Evolutionary conservation across 2,888 invertebrate genomes (phyloP).

Genomic region (Ischnura elegans): DNA sequence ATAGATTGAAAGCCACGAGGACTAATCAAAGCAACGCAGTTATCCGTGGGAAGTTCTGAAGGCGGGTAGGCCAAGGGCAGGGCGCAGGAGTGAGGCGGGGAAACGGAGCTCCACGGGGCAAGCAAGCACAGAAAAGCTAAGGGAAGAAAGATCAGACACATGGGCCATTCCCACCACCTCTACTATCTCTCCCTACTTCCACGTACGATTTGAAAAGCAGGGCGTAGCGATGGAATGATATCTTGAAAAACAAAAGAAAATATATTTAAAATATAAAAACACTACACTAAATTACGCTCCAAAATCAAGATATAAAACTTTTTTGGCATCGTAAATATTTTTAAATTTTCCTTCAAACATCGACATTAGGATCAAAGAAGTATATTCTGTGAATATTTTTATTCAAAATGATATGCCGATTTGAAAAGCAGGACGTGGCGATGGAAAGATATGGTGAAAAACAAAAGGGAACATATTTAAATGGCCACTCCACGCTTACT

Average conservation of each 20-base stretch:
- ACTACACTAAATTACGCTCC: too few relatives aligned
- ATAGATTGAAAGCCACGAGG: slow-evolving; percentile 42
- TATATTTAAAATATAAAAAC: not conserved
- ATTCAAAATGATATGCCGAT: too few relatives aligned
- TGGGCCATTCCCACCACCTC: not conserved
- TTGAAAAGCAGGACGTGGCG: too few relatives aligned
- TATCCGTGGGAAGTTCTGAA: slow-evolving; percentile 32
- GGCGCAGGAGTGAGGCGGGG: not conserved
- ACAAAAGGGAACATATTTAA: too few relatives aligned
- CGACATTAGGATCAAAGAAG: too few relatives aligned
- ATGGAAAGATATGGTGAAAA: too few relatives aligned
- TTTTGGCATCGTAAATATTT: too few relatives aligned
- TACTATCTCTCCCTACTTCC: not conserved
- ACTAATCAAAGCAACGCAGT: slow-evolving; percentile 42
- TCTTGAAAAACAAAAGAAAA: not conserved
- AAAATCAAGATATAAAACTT: too few relatives aligned
- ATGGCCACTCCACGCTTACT: too few relatives aligned
- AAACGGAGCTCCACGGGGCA: not conserved
- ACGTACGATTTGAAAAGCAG: not conserved
- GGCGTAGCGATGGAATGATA: not conserved
- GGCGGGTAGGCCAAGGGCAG: not conserved
- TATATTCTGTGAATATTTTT: too few relatives aligned
- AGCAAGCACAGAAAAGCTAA: not conserved
- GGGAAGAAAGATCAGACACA: not conserved
- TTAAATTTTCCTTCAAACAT: too few relatives aligned